phyloP scores from a whole-genome alignment of 30 jellyfish, hydroid and myxozoan species.

The Chrysaora quinquecirrha region DNA sequence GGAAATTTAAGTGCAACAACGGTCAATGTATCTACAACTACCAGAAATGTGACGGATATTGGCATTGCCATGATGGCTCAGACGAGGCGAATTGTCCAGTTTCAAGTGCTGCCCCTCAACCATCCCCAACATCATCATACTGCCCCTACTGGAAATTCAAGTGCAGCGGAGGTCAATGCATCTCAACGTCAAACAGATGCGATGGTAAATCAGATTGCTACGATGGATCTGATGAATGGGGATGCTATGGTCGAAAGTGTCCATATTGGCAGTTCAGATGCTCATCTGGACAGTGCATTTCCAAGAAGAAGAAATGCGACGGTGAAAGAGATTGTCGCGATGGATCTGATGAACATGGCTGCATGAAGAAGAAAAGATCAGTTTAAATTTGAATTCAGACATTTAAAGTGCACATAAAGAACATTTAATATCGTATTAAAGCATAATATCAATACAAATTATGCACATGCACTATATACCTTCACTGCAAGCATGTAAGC shows the following conservation, averaged over 20 bases:
- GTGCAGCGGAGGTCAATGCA: slow-evolving; percentile 18
- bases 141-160: slow-evolving; percentile 28
- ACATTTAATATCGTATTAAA: too few species aligned
- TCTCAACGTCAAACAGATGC: slow-evolving; percentile 8
- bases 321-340: slow-evolving; percentile 9
- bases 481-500: too few species aligned
- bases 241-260: slow-evolving; percentile 9
- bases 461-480: too few species aligned
- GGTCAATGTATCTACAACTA: slow-evolving; percentile 17
- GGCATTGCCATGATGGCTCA: slow-evolving; percentile 29
- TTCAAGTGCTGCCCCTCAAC: background rate
- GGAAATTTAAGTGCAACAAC: slow-evolving; percentile 28
- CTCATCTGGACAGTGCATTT: slow-evolving; percentile 18
- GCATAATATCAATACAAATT: too few species aligned
- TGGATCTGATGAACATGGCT: slow-evolving; percentile 57
- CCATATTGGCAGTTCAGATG: slow-evolving; percentile 44
- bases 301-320: background rate
- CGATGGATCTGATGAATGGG: slow-evolving; percentile 40
- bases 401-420: too few species aligned
- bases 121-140: slow-evolving; percentile 28
- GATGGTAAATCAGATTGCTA: background rate
- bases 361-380: too few species aligned
- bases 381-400: too few species aligned
- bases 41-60: slow-evolving; percentile 14
- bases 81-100: slow-evolving; percentile 1